Base-by-base conservation (phyloP, 2,113 vertebrate species). In the Reinhardtius hippoglossoides region DNA sequence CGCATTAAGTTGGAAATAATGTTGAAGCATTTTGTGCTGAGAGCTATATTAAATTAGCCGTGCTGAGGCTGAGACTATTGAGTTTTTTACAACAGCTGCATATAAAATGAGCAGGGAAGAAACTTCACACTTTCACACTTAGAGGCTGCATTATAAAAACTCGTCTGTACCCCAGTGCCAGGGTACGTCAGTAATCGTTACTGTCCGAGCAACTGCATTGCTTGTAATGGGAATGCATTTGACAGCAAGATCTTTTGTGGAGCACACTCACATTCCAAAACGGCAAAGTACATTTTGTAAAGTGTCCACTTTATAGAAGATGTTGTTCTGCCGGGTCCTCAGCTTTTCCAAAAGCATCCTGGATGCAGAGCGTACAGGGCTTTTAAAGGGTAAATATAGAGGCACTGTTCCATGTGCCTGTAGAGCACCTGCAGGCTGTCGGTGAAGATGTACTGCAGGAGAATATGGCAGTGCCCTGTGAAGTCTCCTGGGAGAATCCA, bases 361-460 rank as follows among this genome's bases (percentile, higher is more conserved):
- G 78, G 60, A 86, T 86, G 48, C 60, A 78, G 72, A 82, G 66
- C 24, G 40, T 80, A 54, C 37, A 23, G 27, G 40, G 88, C 89
- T 90, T 92, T 93, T 91, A 91, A 87, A 85, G 79, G 74, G 82
- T 92, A 92, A 93, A 93, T 92, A 90, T 88, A 93, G 90, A 88
- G 74, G 62, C 81, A 59, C 3, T 12, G 70, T 72, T 71, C 76
- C 78, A 70, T 83, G 78, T 84, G 77, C 64, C 79, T 65, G 74
- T 42, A 23, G 76, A 83, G 82, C 48, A 78, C 59, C 81, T 55
- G 9, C 57, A 44, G 76, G 82, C 70, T 48, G 55, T 84, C 89
- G 35, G 75, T 60, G 75, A 68, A 69, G 80, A 87, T 76, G 71
- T 72, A 65, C 67, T 75, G 16, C 61, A 18, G 75, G 64, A 81